A percentile compares a stretch with the other conserved stretches of the same genome.
These are phyloP conservation scores for Rattus norvegicus DNA, from an alignment of 2,113 vertebrate genomes.

Conservation along the genomic window GRCr8 NC_086019.1:237157001-237157500, in stretches of 20 bases:
- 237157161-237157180: neutral
- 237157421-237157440: neutral
- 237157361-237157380: neutral
- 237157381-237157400: slow-evolving; percentile 20
- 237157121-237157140: neutral
- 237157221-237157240: neutral
- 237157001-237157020: neutral
- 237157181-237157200: neutral
- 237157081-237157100: neutral
- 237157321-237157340: slow-evolving; percentile 15
- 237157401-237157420: neutral
- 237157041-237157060: neutral
- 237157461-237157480: slow-evolving; percentile 30
- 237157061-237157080: too few species aligned
- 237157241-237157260: neutral
- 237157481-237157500: neutral
- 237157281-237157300: neutral
- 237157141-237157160: slow-evolving; percentile 23
- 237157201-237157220: neutral
- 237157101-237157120: too few species aligned
- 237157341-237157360: neutral
- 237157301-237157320: neutral
- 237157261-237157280: slow-evolving; percentile 16
- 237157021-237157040: neutral
- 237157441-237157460: neutral